phyloP scores from a whole-genome alignment of 2,113 vertebrate genomes.

The Gymnocephalus cernua region DNA sequence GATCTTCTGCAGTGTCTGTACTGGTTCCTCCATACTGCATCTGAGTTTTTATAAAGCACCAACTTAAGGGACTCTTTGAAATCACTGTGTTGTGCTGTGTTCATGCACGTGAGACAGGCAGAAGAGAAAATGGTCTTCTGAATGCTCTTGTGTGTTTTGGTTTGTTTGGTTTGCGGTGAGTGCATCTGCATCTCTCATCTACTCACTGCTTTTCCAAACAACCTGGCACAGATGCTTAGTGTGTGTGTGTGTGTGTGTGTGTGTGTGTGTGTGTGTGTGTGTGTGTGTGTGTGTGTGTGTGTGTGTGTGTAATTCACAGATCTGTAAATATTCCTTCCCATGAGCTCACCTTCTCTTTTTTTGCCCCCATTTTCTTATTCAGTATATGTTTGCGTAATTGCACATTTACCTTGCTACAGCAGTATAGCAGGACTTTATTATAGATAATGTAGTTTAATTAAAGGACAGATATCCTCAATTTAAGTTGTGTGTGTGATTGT shows the following conservation, averaged over 20 bases:
- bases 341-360: background rate
- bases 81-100: constrained; percentile 8
- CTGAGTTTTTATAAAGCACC: constrained; percentile 6
- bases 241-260: constrained; percentile 17
- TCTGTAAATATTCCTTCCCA: background rate
- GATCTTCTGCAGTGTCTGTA: constrained; percentile 19
- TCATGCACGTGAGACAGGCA: constrained; percentile 10
- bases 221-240: constrained; percentile 29
- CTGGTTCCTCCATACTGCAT: constrained; percentile 3
- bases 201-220: constrained; percentile 32
- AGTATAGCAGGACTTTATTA: background rate
- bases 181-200: constrained; percentile 46
- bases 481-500: constrained; percentile 25
- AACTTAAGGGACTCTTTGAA: constrained; percentile 14
- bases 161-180: constrained; percentile 38
- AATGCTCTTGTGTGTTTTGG: background rate
- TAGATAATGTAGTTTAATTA: constrained; percentile 3
- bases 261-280: constrained; percentile 1
- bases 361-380: background rate
- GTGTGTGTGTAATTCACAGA: background rate
- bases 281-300: constrained; percentile 9
- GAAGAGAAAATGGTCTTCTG: background rate
- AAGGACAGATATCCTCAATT: background rate
- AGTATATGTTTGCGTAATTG: background rate
- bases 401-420: background rate